Evolutionary conservation across 2,797 vertebrate species (phyloP).

Genomic region (Monodelphis domestica): DNA sequence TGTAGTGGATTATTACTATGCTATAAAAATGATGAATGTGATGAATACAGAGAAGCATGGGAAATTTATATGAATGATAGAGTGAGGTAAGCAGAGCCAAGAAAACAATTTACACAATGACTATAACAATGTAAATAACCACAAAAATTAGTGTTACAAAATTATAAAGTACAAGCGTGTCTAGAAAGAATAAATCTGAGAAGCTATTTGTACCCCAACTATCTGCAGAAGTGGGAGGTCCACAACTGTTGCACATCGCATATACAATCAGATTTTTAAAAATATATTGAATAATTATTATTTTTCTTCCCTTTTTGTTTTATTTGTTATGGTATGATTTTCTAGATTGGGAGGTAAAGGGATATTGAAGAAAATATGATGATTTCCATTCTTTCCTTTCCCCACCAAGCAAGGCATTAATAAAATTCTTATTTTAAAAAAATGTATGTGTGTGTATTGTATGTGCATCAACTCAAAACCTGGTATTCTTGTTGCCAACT

Average conservation of each 20-base stretch:
- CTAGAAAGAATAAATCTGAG: neutral
- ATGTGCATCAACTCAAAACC: no score
- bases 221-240: no score
- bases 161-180: neutral
- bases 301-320: neutral
- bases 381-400: no score
- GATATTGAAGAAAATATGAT: neutral
- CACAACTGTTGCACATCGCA: neutral
- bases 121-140: neutral
- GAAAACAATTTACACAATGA: neutral
- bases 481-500: no score
- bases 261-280: neutral
- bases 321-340: neutral
- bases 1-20: neutral
- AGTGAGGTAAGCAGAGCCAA: neutral
- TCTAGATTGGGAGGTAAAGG: neutral
- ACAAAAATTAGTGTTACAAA: neutral
- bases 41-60: neutral
- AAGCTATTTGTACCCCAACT: neutral
- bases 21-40: neutral
- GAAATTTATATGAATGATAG: neutral
- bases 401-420: no score
- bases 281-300: neutral
- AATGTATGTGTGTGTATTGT: no score
- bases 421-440: no score